Percentiles rank a stretch among this genome's conserved stretches.
These are phyloP conservation scores for Apostichopus parvimensis DNA, from an alignment of 35 echinoderm and acorn worm genomes.

Conservation along the genomic window DNA sequence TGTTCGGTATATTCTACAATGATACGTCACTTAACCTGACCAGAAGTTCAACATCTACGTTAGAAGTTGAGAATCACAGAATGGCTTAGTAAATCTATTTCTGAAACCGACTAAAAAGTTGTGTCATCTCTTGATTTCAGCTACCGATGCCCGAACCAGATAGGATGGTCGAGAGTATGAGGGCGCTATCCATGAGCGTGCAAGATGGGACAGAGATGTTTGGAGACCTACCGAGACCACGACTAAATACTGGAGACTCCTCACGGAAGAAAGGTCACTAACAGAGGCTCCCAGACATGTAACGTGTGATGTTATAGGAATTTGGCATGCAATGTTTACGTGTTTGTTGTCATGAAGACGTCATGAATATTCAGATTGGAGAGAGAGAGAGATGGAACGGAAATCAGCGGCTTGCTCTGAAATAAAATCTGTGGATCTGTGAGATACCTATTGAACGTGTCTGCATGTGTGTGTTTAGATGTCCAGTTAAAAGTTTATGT, in stretches of 20 bases:
- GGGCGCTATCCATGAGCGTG: conserved; percentile 87
- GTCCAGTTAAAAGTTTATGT: too few species aligned
- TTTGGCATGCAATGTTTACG: neutral
- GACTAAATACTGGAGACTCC: conserved; percentile 84
- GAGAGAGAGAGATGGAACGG: too few species aligned
- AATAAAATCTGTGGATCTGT: too few species aligned
- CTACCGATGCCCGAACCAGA: conserved; percentile 94
- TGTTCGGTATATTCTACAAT: too few species aligned
- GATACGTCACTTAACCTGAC: too few species aligned
- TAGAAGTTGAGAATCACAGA: too few species aligned
- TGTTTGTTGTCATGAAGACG: neutral
- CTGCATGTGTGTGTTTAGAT: too few species aligned
- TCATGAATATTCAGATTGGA: too few species aligned
- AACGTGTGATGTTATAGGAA: neutral
- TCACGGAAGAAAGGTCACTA: conserved; percentile 47
- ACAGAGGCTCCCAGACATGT: neutral
- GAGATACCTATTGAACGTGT: too few species aligned
- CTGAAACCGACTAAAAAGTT: neutral
- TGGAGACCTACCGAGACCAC: conserved; percentile 89
- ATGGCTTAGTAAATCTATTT: neutral
- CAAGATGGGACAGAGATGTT: conserved; percentile 98
- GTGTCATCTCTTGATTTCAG: conserved; percentile 24
- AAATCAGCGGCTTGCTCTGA: too few species aligned
- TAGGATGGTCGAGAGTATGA: conserved; percentile 95
- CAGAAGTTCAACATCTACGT: too few species aligned